Conservation (phyloP, 2,113 vertebrate species). For the Cyprinodon brontotheroides region DNA sequence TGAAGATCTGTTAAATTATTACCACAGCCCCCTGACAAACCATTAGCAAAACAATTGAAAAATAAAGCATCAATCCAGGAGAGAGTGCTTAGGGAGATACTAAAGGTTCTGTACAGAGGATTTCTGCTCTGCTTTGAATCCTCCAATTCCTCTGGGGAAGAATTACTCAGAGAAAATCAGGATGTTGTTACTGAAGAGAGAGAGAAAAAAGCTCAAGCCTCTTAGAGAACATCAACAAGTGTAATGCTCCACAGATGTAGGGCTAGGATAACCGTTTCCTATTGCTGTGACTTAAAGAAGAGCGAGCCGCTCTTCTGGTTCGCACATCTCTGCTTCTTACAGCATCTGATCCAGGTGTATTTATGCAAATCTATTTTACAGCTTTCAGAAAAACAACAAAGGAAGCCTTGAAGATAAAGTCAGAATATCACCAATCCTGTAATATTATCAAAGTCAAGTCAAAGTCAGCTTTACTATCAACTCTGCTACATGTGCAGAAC, state of each 20-base stretch:
- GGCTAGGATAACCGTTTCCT: conserved; percentile 14
- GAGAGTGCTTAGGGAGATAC: conserved; percentile 12
- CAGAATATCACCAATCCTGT: no score
- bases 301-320: not conserved
- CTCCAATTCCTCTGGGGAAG: not conserved
- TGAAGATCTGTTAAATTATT: not conserved
- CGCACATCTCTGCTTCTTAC: not conserved
- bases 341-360: not conserved
- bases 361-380: no score
- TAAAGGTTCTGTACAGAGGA: conserved; percentile 16
- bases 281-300: not conserved
- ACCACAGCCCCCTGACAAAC: not conserved
- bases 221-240: conserved; percentile 39
- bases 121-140: conserved; percentile 7
- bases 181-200: conserved; percentile 48
- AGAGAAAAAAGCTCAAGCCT: conserved; percentile 38
- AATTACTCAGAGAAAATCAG: conserved; percentile 47
- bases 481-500: no score
- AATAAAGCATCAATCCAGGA: conserved; percentile 1
- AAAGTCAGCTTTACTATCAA: no score
- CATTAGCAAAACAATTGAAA: not conserved
- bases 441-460: no score
- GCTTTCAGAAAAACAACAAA: no score
- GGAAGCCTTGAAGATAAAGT: no score
- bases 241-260: conserved; percentile 56